A percentile compares a stretch with the other conserved stretches of the same genome.
These are phyloP conservation scores for Caenorhabditis zanzibari DNA, from an alignment of 2,888 invertebrate species.

Conservation along the genomic window DNA sequence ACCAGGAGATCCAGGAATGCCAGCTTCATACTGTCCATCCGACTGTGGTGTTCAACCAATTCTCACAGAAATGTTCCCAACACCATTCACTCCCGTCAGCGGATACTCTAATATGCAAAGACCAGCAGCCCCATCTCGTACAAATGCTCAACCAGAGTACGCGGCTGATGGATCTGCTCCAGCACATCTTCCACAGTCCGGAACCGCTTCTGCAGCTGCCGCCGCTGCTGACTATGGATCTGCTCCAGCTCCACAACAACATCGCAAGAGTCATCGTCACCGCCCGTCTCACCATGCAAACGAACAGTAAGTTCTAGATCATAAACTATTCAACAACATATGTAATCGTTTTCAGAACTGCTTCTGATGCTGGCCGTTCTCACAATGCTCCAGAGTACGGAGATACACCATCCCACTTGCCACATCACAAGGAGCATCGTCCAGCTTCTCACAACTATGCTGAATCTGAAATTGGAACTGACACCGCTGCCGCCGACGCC, in stretches of 20 bases:
- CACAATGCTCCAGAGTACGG: constrained; percentile 47
- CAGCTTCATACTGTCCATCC: constrained; percentile 80
- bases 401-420: constrained; percentile 41
- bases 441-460: constrained; percentile 35
- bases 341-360: background rate
- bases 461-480: constrained; percentile 41
- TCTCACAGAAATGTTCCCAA: constrained; percentile 74
- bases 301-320: constrained; percentile 27
- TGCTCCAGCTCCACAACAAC: constrained; percentile 30
- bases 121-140: constrained; percentile 41
- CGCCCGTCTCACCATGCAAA: constrained; percentile 27
- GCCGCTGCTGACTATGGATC: constrained; percentile 23
- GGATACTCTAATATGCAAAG: constrained; percentile 58
- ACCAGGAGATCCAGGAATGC: constrained; percentile 81
- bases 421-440: constrained; percentile 25
- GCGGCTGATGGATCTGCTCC: constrained; percentile 49
- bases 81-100: constrained; percentile 64
- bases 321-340: background rate
- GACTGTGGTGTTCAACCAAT: constrained; percentile 82
- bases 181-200: constrained; percentile 42
- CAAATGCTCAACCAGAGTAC: constrained; percentile 40
- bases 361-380: constrained; percentile 42
- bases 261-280: constrained; percentile 23
- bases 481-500: constrained; percentile 48
- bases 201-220: constrained; percentile 8